phyloP scores from a whole-genome alignment of 2,888 invertebrate species.

The Mamestra brassicae region DNA sequence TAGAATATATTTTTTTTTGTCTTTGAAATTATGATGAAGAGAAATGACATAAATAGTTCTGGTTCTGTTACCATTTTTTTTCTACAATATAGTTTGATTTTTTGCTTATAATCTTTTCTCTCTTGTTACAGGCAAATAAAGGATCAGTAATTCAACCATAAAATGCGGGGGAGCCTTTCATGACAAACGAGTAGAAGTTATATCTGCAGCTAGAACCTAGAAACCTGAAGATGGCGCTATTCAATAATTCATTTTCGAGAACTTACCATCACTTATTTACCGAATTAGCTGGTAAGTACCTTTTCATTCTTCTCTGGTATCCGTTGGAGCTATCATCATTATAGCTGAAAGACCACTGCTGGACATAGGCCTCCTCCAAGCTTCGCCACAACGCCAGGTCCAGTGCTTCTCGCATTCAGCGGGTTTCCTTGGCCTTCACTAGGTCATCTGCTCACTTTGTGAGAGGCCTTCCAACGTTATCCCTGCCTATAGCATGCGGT shows the following conservation, averaged over 20 bases:
- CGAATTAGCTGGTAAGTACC: conserved; percentile 92
- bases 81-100: not conserved
- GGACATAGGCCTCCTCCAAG: not conserved
- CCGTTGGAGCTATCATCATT: not conserved
- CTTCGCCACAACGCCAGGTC: too few relatives aligned
- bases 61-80: too few relatives aligned
- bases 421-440: not conserved
- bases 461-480: not conserved
- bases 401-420: not conserved
- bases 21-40: not conserved
- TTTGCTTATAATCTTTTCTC: conserved; percentile 28
- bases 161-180: conserved; percentile 80
- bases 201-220: conserved; percentile 52
- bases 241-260: conserved; percentile 91
- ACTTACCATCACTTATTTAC: conserved; percentile 92
- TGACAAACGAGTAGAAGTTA: conserved; percentile 74
- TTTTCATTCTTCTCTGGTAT: not conserved
- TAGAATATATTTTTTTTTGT: not conserved
- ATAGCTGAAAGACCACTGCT: not conserved
- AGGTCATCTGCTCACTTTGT: not conserved
- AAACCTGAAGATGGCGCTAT: conserved; percentile 86
- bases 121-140: conserved; percentile 75
- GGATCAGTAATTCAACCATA: conserved; percentile 65
- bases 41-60: not conserved
- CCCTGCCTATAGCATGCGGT: not conserved